These are phyloP conservation scores for Antigone vipio DNA, from an alignment of 2,113 vertebrate species.

Conservation along the genomic window DNA sequence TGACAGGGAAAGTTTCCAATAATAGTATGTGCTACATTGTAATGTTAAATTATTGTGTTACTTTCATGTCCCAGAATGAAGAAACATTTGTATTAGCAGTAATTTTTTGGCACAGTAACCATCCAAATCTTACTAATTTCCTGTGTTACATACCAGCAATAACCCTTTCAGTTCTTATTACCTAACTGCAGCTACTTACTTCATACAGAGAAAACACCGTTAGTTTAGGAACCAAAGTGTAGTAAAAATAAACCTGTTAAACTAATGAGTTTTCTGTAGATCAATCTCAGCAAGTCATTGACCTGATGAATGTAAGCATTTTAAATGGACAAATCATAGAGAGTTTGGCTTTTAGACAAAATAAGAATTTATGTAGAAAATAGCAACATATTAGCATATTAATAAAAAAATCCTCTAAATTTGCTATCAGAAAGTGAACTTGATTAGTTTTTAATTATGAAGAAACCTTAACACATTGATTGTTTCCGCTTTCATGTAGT, in stretches of 20 bases:
- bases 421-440: neutral
- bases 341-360: neutral
- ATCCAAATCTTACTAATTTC: slow-evolving; percentile 18
- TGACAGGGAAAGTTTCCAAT: neutral
- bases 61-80: neutral
- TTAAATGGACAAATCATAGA: neutral
- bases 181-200: neutral
- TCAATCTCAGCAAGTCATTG: neutral
- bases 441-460: neutral
- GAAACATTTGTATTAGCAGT: neutral
- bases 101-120: neutral
- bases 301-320: neutral
- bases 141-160: slow-evolving; percentile 25
- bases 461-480: neutral
- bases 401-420: neutral
- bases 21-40: neutral
- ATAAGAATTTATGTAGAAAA: neutral
- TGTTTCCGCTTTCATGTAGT: neutral
- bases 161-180: neutral
- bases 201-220: neutral
- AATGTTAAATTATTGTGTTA: neutral
- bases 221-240: neutral
- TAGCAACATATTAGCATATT: neutral
- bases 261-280: neutral
- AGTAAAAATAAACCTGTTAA: slow-evolving; percentile 42